Percentiles rank a stretch among this genome's conserved stretches.
phyloP scores from a whole-genome alignment of 2,797 vertebrate species.

The Avahi laniger region DNA sequence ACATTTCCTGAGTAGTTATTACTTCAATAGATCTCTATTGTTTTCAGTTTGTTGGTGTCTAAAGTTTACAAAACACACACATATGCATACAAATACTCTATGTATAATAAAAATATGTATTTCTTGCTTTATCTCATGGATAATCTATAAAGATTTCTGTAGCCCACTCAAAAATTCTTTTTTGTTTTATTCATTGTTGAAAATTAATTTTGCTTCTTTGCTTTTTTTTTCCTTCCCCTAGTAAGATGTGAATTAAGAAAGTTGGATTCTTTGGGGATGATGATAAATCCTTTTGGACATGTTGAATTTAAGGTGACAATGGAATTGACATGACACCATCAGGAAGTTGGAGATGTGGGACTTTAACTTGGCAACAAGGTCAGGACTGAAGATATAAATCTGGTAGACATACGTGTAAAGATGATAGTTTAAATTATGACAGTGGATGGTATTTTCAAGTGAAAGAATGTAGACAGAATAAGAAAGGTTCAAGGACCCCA shows the following conservation, averaged over 20 bases:
- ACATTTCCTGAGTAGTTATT: not conserved
- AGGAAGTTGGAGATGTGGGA: not conserved
- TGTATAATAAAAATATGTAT: not conserved
- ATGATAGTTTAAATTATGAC: not conserved
- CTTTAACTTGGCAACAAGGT: constrained; percentile 3
- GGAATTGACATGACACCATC: not conserved
- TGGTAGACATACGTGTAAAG: not conserved
- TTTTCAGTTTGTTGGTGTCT: not conserved
- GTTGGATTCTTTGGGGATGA: not conserved
- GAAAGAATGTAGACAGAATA: not conserved
- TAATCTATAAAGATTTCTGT: not conserved
- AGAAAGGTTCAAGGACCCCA: not conserved
- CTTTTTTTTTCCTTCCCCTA: not conserved
- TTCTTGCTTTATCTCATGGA: not conserved
- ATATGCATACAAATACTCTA: not conserved
- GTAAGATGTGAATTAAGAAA: not conserved
- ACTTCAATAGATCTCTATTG: not conserved
- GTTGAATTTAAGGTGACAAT: constrained; percentile 29
- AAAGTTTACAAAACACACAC: not conserved
- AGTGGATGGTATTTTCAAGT: not conserved
- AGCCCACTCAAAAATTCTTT: not conserved
- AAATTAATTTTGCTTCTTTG: not conserved
- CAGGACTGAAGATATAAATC: constrained; percentile 13
- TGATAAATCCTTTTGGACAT: not conserved
- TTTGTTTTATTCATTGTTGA: not conserved